Base-by-base conservation (phyloP, 2,888 invertebrate species). In the Caenorhabditis zanzibari region DNA sequence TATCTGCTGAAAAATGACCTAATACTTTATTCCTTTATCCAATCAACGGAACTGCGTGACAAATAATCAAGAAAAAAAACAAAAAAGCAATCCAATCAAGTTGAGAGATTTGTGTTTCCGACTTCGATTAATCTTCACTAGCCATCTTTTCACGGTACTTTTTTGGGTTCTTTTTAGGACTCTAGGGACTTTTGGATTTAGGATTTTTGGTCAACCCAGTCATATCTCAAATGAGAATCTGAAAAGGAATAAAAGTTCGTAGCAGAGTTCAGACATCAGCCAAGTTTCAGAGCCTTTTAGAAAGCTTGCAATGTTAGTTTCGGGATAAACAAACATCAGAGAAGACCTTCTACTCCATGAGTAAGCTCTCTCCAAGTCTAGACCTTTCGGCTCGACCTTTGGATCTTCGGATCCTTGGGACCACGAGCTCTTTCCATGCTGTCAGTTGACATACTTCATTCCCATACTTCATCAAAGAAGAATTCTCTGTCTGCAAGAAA, bases 41-140 rank as follows among this genome's bases (percentile, higher is more conserved):
- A 61, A 61, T 61, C 61, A 10, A 22, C 32, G 47, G 14, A 32
- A 66, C 26, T 66, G 24, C 49, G 49, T 68, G 16, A 68, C 58
- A 28, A 58, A 58, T 58, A 58, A 47, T 32, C 71, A 22, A 28
- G 44, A 47, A 66, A 28, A 59, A 52, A 16, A 56, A 44, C n/a
- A 64, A 58, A 64, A 71, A 71, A 76, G 59, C 61, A 54, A 69
- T 73, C 52, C 73, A 73, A 80, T 68, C 64, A 32, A 56, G 35
- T 63, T 32, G 71, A 63, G 22, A 72, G 54, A 83, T 58, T 81
- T 58, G 24, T 63, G 47, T 75, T 66, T 66, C 75, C 58, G 75
- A 49, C 66, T 32, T 12, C 68, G 59, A 69, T 69, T 82, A 61
- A 77, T 76, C 76, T 76, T 76, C 81, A 26, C 41, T 59, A 22